Evolutionary conservation across 2,797 vertebrate species (phyloP), one percentile per base, ranked within the genome.

Genomic region (Lagocephalus sceleratus): DNA sequence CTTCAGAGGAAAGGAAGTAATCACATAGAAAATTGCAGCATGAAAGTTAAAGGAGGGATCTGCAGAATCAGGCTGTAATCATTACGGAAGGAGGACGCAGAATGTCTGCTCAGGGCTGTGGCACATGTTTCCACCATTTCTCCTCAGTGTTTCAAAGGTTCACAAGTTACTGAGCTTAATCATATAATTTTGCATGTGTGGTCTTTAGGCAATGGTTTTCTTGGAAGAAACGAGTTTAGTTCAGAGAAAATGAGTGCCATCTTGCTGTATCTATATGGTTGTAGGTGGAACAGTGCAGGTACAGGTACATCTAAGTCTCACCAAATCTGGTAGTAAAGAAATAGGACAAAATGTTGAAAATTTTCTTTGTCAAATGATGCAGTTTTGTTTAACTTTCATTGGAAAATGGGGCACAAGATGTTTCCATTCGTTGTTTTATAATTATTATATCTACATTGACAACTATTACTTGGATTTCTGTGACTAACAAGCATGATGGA

Each of bases 1-100:
- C 55, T 61, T 75, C n/a, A 32, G 52, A 66, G 52, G 38, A 61
- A 56, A 61, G 73, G 71, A 86, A 86, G 81, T 60, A 83, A 85
- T 84, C 78, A 75, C 51, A 63, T 23, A 61, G 68, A 68, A 83
- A 75, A 83, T 82, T 79, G 35, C 68, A 52, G 51, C 46, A 26
- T 66, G 51, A 50, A 63, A 65, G 52, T 59, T 54, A 56, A 62
- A 74, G 59, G 55, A 66, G 57, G 40, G 56, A 61, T 72, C 51
- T 53, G 43, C 12, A 22, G 54, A 64, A 60, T 73, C 65, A 70
- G 58, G 51, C 49, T 70, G 66, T 20, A 51, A 65, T 61, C 54
- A 76, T 78, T 67, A 82, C 54, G 51, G 47, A 12, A 51, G 71
- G 47, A 61, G 51, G 52, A 66, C 57, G 54, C 41, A 47, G 65